Evolutionary conservation across 2,797 vertebrate species (phyloP).

Genomic region (Leucoraja ocellata): DNA sequence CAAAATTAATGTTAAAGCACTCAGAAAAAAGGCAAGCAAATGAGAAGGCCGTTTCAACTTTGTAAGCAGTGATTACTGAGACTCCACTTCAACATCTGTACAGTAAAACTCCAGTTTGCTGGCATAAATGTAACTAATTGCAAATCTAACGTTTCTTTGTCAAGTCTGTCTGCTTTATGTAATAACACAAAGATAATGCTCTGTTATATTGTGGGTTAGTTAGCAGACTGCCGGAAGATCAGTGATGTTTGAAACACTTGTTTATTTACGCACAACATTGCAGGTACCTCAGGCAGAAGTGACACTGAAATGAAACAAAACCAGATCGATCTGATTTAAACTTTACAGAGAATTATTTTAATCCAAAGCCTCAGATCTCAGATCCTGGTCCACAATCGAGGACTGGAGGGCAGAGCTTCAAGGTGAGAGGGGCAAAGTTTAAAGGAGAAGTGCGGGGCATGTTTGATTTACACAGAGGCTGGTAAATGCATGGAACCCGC

Average conservation of each 20-base stretch:
- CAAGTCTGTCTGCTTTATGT: constrained; percentile 84
- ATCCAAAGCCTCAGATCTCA: background rate
- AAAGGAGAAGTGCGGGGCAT: too few relatives aligned
- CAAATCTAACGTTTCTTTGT: constrained; percentile 90
- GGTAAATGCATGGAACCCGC: too few relatives aligned
- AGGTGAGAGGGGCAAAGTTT: too few relatives aligned
- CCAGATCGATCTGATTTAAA: background rate
- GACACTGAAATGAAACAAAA: background rate
- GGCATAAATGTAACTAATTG: constrained; percentile 93
- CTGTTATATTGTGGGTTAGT: constrained; percentile 81
- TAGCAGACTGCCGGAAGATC: constrained; percentile 81
- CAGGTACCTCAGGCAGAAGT: background rate
- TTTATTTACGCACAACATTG: background rate
- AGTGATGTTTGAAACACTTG: constrained; percentile 56
- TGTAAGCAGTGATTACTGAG: constrained; percentile 63
- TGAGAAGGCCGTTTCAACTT: constrained; percentile 70
- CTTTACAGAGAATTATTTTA: background rate
- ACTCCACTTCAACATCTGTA: constrained; percentile 95
- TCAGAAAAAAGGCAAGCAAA: constrained; percentile 54
- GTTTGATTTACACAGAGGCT: too few relatives aligned
- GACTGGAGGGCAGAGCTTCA: too few relatives aligned
- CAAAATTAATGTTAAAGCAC: constrained; percentile 61
- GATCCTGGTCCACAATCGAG: background rate
- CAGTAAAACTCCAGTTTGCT: constrained; percentile 66
- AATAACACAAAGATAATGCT: constrained; percentile 85